Conservation (phyloP, 2,888 invertebrate genomes). For the Tupiocoris notatus region DNA sequence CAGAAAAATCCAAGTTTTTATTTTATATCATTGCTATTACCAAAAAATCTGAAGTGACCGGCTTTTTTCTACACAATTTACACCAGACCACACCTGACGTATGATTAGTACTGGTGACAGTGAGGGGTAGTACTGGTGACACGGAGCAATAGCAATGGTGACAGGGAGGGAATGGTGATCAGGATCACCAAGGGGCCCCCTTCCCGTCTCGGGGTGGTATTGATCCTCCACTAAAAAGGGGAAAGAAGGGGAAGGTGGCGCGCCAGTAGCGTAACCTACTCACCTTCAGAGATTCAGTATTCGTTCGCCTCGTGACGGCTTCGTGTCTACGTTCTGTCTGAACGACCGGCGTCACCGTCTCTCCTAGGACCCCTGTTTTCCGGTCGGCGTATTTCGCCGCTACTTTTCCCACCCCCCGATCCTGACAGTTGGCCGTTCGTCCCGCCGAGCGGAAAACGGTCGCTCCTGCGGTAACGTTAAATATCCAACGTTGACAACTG, state of each 20-base stretch:
- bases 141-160: not conserved
- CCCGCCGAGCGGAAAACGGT: not conserved
- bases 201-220: not conserved
- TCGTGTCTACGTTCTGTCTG: slow-evolving; percentile 2
- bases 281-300: slow-evolving; percentile 11
- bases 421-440: not conserved
- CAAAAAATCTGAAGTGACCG: too few relatives aligned
- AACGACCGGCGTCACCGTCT: not conserved
- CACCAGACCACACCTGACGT: too few relatives aligned
- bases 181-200: not conserved
- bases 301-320: slow-evolving; percentile 14
- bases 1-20: too few relatives aligned
- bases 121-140: not conserved
- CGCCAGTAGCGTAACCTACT: slow-evolving; percentile 16
- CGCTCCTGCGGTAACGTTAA: not conserved
- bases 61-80: too few relatives aligned
- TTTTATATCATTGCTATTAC: too few relatives aligned
- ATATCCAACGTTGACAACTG: not conserved
- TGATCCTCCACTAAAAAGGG: not conserved
- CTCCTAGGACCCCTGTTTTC: not conserved
- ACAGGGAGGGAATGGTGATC: not conserved
- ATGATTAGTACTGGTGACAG: not conserved
- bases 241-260: not conserved
- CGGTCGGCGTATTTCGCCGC: not conserved
- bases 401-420: not conserved